Percentiles rank a stretch among this genome's conserved stretches.
Evolutionary conservation across 2,113 vertebrate genomes (phyloP).

Genomic region (Aix galericulata): DNA sequence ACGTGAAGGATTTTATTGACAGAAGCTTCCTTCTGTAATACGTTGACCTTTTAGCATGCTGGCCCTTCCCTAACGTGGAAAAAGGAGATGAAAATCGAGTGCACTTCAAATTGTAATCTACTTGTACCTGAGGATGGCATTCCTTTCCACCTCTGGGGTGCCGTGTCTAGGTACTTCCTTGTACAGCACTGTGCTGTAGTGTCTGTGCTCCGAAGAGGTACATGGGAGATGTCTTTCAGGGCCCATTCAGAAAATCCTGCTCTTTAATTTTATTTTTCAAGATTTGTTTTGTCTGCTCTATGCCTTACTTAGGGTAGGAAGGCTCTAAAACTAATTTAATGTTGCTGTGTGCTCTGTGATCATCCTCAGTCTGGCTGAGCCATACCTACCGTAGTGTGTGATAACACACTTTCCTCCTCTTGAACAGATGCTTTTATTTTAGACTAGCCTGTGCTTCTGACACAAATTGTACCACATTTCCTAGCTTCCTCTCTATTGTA

Average conservation of each 20-base stretch:
- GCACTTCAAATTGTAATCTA: background rate
- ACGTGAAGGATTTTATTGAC: background rate
- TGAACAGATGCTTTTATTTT: slow-evolving; percentile 6
- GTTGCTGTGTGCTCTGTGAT: background rate
- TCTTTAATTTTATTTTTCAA: background rate
- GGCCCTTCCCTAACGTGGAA: background rate
- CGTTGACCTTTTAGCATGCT: background rate
- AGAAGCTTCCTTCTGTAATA: background rate
- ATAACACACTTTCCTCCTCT: background rate
- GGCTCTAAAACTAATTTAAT: background rate
- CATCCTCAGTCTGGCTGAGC: background rate
- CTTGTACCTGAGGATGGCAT: background rate
- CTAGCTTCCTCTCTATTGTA: background rate
- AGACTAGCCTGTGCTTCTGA: background rate
- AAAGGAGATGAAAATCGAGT: background rate
- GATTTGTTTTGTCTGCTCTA: background rate
- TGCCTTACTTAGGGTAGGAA: background rate
- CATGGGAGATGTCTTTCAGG: background rate
- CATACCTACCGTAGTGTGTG: rapidly evolving
- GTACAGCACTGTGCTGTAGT: background rate
- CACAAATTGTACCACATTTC: background rate
- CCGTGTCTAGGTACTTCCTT: background rate
- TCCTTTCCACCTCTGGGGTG: background rate
- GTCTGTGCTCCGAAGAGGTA: background rate
- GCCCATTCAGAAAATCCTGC: background rate